A percentile compares a stretch with the other conserved stretches of the same genome.
Evolutionary conservation across 2,797 vertebrate species (phyloP).

Genomic region (Lemur catta): DNA sequence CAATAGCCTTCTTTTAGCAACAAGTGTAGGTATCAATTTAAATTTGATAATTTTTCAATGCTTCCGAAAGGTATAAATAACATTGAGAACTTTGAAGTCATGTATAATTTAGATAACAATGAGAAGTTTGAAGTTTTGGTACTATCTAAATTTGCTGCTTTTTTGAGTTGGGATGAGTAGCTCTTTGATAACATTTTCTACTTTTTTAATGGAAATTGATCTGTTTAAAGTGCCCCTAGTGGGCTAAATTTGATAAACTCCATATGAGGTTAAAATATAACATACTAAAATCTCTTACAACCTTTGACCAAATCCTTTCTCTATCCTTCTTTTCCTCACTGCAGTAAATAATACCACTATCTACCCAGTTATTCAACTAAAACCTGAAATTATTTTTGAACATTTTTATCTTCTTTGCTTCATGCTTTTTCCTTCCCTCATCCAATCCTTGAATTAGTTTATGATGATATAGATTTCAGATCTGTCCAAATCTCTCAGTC

Average conservation of each 20-base stretch:
- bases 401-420: background rate
- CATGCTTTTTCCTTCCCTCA: background rate
- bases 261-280: background rate
- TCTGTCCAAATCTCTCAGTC: background rate
- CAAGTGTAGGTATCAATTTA: background rate
- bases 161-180: fast-evolving
- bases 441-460: background rate
- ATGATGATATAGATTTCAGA: background rate
- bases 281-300: background rate
- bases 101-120: background rate
- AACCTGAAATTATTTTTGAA: background rate
- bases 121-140: background rate
- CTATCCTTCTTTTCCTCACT: background rate
- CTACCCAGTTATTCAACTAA: background rate
- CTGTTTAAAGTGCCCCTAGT: background rate
- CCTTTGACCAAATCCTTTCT: background rate
- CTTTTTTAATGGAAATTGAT: background rate
- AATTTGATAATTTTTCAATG: background rate
- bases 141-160: background rate
- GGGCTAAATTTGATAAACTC: background rate
- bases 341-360: background rate
- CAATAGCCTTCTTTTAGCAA: background rate
- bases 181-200: background rate
- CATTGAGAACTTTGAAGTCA: background rate
- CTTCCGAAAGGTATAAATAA: background rate